Conservation (phyloP, 2,113 vertebrate species). For the Leptodactylus fuscus region DNA sequence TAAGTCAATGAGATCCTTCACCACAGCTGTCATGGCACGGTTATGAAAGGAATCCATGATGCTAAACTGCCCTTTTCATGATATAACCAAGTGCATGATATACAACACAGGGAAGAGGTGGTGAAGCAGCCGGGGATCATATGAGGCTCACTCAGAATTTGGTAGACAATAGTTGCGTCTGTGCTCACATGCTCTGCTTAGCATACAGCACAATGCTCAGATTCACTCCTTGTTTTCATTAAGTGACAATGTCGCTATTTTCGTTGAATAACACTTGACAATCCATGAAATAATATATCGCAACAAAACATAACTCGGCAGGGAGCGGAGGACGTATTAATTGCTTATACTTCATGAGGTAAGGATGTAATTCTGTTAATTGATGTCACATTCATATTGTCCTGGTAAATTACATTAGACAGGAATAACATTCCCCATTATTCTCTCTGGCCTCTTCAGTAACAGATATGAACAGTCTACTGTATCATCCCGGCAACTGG, state of each 20-base stretch:
- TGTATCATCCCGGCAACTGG: background rate
- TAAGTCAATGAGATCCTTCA: too few species aligned
- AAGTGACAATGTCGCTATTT: slow-evolving; percentile 20
- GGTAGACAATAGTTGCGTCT: slow-evolving; percentile 27
- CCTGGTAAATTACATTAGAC: slow-evolving; percentile 25
- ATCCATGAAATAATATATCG: slow-evolving; percentile 14
- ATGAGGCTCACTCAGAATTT: background rate
- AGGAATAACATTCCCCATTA: background rate
- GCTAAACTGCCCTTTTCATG: background rate
- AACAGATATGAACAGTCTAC: background rate
- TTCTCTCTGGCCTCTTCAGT: background rate
- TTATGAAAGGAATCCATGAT: background rate
- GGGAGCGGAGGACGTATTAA: background rate
- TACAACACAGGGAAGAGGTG: background rate
- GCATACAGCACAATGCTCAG: slow-evolving; percentile 32
- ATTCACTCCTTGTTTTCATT: slow-evolving; percentile 26
- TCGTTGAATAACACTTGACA: slow-evolving; percentile 19
- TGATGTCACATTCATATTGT: slow-evolving; percentile 16
- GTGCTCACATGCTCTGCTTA: slow-evolving; percentile 24
- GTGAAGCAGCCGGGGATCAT: slow-evolving; percentile 5
- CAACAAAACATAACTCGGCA: background rate
- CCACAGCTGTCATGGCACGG: too few species aligned
- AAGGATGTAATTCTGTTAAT: background rate
- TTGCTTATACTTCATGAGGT: background rate
- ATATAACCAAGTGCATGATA: background rate